A percentile compares a stretch with the other conserved stretches of the same genome.
phyloP scores from a whole-genome alignment of 2,888 invertebrate species.

The Heteromyza rotundicornis region DNA sequence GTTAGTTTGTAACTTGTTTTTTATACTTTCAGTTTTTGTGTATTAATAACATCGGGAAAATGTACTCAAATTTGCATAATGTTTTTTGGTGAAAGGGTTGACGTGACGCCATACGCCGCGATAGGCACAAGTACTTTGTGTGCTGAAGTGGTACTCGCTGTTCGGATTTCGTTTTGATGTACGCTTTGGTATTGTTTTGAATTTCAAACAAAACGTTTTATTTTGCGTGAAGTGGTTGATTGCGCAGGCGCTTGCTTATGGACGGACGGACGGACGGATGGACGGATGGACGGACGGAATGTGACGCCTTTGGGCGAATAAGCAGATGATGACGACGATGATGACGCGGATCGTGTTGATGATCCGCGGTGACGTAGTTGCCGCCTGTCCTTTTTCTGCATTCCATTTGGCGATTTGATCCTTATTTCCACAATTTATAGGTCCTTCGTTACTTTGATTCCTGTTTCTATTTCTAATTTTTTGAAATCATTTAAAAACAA shows the following conservation, averaged over 20 bases:
- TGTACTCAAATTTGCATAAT: constrained; percentile 53
- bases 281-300: not conserved
- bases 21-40: not conserved
- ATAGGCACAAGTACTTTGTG: too few relatives aligned
- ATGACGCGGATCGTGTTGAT: not conserved
- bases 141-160: not conserved
- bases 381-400: too few relatives aligned
- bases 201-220: constrained; percentile 26
- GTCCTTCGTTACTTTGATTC: too few relatives aligned
- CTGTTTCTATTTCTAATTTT: too few relatives aligned
- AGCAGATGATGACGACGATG: not conserved
- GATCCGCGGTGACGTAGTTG: not conserved
- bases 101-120: not conserved
- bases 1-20: constrained; percentile 9
- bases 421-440: too few relatives aligned
- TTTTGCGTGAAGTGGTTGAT: constrained; percentile 47
- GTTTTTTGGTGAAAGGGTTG: constrained; percentile 29
- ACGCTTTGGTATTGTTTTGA: constrained; percentile 12
- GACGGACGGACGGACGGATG: not conserved
- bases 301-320: not conserved
- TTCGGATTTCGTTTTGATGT: not conserved
- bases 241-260: constrained; percentile 26
- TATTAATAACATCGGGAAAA: constrained; percentile 27
- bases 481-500: too few relatives aligned
- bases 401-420: too few relatives aligned